These are phyloP conservation scores for Mythimna pallens DNA, from an alignment of 2,888 invertebrate species.

Conservation along the genomic window DNA sequence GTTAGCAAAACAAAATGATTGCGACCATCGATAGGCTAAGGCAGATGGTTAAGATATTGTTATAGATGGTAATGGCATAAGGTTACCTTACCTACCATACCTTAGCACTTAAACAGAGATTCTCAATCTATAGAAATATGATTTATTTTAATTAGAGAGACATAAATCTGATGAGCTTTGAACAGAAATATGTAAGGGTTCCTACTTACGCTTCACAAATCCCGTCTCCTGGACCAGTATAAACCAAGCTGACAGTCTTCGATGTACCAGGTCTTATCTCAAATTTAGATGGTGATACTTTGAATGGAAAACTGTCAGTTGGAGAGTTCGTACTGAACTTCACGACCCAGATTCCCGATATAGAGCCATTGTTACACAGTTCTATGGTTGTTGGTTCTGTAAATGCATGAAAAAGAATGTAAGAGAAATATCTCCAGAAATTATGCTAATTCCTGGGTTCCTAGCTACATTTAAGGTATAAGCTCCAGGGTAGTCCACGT, in stretches of 20 bases:
- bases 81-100: no score
- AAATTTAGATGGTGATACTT: constrained; percentile 74
- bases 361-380: constrained; percentile 77
- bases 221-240: constrained; percentile 76
- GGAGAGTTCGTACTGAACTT: constrained; percentile 68
- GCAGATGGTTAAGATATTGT: not conserved
- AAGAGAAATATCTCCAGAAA: not conserved
- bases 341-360: constrained; percentile 79
- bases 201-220: constrained; percentile 77
- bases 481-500: no score
- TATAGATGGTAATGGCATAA: no score
- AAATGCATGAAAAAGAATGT: constrained; percentile 48
- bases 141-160: no score
- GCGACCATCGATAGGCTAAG: not conserved
- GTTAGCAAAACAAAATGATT: not conserved
- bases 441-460: no score
- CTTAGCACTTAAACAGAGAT: not conserved
- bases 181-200: not conserved
- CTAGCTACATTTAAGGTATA: no score
- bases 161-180: not conserved
- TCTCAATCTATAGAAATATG: no score
- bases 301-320: constrained; percentile 74
- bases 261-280: constrained; percentile 76
- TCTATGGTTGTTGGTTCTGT: constrained; percentile 77
- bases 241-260: constrained; percentile 71